Conservation (phyloP, 2,888 invertebrate genomes). For the Rotaria sp. region DNA sequence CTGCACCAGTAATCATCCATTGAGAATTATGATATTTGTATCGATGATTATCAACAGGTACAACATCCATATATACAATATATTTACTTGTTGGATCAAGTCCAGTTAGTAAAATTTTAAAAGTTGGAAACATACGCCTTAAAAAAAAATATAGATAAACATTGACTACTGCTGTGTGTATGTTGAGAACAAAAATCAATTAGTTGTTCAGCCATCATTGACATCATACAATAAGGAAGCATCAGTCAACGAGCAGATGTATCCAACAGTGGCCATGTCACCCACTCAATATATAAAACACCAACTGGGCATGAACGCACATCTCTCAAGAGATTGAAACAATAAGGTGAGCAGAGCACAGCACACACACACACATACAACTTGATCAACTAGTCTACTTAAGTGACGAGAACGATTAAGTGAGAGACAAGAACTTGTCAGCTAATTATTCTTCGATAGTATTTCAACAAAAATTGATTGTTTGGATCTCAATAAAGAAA, state of each 20-base stretch:
- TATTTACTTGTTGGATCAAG: slow-evolving; percentile 74
- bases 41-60: slow-evolving; percentile 69
- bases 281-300: slow-evolving; percentile 4
- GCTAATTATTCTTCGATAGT: not conserved
- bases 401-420: not conserved
- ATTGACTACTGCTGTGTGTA: not conserved
- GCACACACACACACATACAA: slow-evolving; percentile 12
- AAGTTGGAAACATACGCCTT: slow-evolving; percentile 83
- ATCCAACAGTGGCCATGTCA: slow-evolving; percentile 20
- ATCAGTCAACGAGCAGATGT: slow-evolving; percentile 13
- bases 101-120: slow-evolving; percentile 69
- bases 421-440: not conserved
- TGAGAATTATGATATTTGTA: slow-evolving; percentile 69
- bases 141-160: slow-evolving; percentile 45
- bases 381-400: slow-evolving; percentile 22
- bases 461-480: not conserved
- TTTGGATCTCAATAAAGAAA: too few species aligned
- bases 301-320: slow-evolving; percentile 6
- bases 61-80: slow-evolving; percentile 72
- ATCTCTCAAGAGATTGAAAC: slow-evolving; percentile 21
- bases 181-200: not conserved
- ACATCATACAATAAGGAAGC: slow-evolving; percentile 7
- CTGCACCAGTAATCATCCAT: slow-evolving; percentile 74
- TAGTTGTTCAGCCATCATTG: not conserved
- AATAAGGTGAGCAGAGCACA: not conserved